Conservation (phyloP, 2,797 vertebrate genomes). For the Aeoliscus strigatus region DNA sequence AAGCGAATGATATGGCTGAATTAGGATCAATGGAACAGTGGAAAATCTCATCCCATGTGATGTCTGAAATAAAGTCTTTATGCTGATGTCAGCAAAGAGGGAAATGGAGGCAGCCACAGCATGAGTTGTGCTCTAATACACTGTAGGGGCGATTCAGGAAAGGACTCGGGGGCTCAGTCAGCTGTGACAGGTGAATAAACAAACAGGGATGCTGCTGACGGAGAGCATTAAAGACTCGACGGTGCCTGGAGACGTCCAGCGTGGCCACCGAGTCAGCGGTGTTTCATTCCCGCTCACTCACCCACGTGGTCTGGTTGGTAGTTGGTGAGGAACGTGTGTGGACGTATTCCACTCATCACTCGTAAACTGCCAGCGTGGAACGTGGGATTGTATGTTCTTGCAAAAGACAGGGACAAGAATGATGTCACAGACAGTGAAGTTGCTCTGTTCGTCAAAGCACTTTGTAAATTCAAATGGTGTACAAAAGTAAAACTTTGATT, state of each 20-base stretch:
- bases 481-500: no score
- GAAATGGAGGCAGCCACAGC: constrained; percentile 23
- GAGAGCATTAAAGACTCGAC: constrained; percentile 45
- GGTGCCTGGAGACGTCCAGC: constrained; percentile 34
- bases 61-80: constrained; percentile 34
- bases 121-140: constrained; percentile 21
- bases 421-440: no score
- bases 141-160: constrained; percentile 26
- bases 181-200: constrained; percentile 64
- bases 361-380: constrained; percentile 28
- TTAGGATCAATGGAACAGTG: constrained; percentile 38
- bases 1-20: constrained; percentile 52
- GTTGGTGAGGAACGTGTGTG: constrained; percentile 50
- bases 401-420: constrained; percentile 9
- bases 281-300: constrained; percentile 55
- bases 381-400: constrained; percentile 8
- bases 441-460: no score
- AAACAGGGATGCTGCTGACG: constrained; percentile 29
- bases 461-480: no score
- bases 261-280: constrained; percentile 17
- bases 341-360: constrained; percentile 68
- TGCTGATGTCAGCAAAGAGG: constrained; percentile 44
- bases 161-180: no score
- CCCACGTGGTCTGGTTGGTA: constrained; percentile 65
- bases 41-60: constrained; percentile 38